These are phyloP conservation scores for Drosophila fulvimacula DNA, from an alignment of 2,888 invertebrate genomes.

Conservation along the genomic window DNA sequence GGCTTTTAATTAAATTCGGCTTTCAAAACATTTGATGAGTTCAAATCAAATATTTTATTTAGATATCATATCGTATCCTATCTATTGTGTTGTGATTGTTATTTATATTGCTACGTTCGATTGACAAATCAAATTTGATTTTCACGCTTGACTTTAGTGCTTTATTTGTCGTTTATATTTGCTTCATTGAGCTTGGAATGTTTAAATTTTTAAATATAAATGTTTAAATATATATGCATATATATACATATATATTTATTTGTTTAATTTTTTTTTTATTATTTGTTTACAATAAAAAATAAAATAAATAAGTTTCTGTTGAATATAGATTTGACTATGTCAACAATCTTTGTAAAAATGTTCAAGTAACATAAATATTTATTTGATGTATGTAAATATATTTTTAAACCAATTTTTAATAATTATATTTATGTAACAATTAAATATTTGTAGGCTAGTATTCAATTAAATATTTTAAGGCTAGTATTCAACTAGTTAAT, in stretches of 20 bases:
- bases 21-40: constrained; percentile 4
- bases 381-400: no score
- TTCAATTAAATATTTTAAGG: no score
- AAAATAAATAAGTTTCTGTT: not conserved
- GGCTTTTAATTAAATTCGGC: constrained; percentile 39
- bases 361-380: no score
- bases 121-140: not conserved
- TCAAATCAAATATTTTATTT: constrained; percentile 9
- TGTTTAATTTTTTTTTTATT: no score
- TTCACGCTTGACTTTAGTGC: not conserved
- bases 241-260: no score
- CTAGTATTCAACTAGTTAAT: no score
- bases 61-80: not conserved
- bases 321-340: not conserved
- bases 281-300: not conserved
- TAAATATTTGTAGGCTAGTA: no score
- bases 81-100: not conserved
- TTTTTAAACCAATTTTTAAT: no score
- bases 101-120: not conserved
- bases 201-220: no score
- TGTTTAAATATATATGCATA: no score
- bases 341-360: no score
- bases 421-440: no score
- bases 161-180: not conserved
- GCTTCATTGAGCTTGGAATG: not conserved